Base-by-base conservation (phyloP, 2,113 vertebrate species). In the Nipponia nippon region DNA sequence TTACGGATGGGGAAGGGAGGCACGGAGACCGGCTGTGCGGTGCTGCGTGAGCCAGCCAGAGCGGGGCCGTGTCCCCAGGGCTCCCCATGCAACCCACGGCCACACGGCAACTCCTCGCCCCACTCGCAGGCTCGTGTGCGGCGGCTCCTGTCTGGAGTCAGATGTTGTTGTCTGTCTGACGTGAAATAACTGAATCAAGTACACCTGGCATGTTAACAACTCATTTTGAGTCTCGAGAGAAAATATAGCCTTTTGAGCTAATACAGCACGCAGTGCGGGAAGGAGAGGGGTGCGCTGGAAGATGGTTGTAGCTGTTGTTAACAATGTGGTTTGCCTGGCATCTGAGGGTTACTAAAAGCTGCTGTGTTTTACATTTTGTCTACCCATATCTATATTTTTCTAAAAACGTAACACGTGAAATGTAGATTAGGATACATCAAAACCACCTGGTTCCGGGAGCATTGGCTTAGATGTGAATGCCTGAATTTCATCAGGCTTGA, bases 111-210 rank as follows among this genome's bases (percentile, higher is more conserved):
- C 47, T 63, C 34, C 34, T 40, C 4, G 6, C 18, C 67, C 40
- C 1, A 0, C 13, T 29, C 13, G 0, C 25, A 16, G 53, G 30
- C 44, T 36, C 5, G 0, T 6, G 3, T 10, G 10, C 1, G 1
- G 30, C 17, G 80, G 8, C 67, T 83, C 23, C 49, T 44, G 58
- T 5, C n/a, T 61, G 22, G 10, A 26, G 34, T 14, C 75, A 16
- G 75, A 0, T 56, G 40, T 0, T 83, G 26, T 15, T 71, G 46
- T 42, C 61, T 72, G 11, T 69, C 38, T 85, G 75, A 83, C 12
- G 11, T 40, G 92, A 70, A 80, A 23, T 46, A 32, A 13, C 40
- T 40, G 42, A 69, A 9, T 42, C 5, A 15, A 50, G 58, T 7
- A 10, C 50, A n/a, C 21, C 56, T 50, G 70, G 30, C 9, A 1